Conservation (phyloP, 2,888 invertebrate genomes). For the Drosophila paranaensis region DNA sequence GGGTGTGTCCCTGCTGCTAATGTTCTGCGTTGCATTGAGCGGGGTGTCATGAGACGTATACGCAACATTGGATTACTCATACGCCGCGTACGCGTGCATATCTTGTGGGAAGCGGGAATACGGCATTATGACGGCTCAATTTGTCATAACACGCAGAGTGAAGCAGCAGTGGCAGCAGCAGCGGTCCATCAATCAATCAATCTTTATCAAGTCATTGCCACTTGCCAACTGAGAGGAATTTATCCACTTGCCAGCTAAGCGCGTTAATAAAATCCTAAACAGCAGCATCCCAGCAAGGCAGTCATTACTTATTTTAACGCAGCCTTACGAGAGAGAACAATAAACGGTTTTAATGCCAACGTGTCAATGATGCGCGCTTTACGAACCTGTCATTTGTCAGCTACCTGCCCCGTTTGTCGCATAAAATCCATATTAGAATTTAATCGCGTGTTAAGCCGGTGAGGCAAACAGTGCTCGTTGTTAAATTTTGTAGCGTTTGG, state of each 20-base stretch:
- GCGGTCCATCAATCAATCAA: slow-evolving; percentile 50
- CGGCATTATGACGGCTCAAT: slow-evolving; percentile 69
- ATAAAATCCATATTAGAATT: slow-evolving; percentile 75
- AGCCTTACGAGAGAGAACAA: slow-evolving; percentile 56
- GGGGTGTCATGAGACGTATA: slow-evolving; percentile 28
- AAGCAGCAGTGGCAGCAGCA: slow-evolving; percentile 1
- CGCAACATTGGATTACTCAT: slow-evolving; percentile 51
- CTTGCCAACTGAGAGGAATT: slow-evolving; percentile 30
- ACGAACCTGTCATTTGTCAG: slow-evolving; percentile 40
- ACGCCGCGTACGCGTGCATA: slow-evolving; percentile 15
- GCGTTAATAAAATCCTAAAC: slow-evolving; percentile 55
- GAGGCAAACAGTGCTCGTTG: slow-evolving; percentile 45
- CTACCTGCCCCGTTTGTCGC: slow-evolving; percentile 35
- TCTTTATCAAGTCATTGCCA: slow-evolving; percentile 67
- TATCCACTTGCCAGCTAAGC: slow-evolving; percentile 58
- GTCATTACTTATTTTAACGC: slow-evolving; percentile 56
- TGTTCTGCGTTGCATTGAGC: slow-evolving; percentile 22
- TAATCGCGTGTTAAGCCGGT: slow-evolving; percentile 71
- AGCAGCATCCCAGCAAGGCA: background rate
- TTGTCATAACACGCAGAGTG: slow-evolving; percentile 59
- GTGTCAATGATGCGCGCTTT: slow-evolving; percentile 50
- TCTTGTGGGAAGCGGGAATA: slow-evolving; percentile 28
- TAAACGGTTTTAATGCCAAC: slow-evolving; percentile 73
- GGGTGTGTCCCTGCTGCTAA: slow-evolving; percentile 13
- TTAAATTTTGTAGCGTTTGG: slow-evolving; percentile 42